Evolutionary conservation across 2,888 invertebrate species (phyloP).

Genomic region (Drosophila melanosoma): DNA sequence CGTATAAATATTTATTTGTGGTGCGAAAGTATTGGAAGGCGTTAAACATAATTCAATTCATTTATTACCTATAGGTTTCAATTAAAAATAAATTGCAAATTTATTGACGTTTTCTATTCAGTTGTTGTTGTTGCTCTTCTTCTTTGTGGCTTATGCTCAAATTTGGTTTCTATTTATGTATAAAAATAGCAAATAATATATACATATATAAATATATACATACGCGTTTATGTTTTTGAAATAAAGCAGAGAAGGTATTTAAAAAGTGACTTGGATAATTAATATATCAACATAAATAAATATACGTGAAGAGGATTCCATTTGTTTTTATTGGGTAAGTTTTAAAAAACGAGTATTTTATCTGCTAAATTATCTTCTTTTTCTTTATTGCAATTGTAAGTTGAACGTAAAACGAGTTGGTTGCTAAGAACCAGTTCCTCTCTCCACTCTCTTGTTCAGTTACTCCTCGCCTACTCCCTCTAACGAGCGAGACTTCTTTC

Average conservation of each 20-base stretch:
- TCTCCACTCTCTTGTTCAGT: constrained; percentile 10
- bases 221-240: constrained; percentile 12
- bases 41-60: constrained; percentile 53
- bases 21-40: constrained; percentile 46
- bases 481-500: constrained; percentile 48
- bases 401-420: constrained; percentile 66
- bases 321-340: constrained; percentile 61
- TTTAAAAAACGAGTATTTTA: constrained; percentile 49
- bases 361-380: constrained; percentile 21
- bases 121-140: constrained; percentile 10
- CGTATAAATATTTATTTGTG: constrained; percentile 49
- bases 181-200: constrained; percentile 54
- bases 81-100: constrained; percentile 31
- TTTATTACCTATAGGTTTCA: constrained; percentile 44
- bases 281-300: constrained; percentile 35
- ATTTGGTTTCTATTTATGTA: constrained; percentile 34
- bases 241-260: constrained; percentile 8
- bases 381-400: constrained; percentile 34
- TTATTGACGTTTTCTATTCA: constrained; percentile 10
- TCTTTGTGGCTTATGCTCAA: constrained; percentile 47
- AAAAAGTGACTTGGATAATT: constrained; percentile 32
- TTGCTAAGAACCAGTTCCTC: constrained; percentile 70
- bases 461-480: constrained; percentile 23
- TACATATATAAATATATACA: constrained; percentile 11
- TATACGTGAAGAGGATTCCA: constrained; percentile 4